Base-by-base conservation (phyloP, 1,140 invertebrate species). In the Dendrolimus kikuchii region DNA sequence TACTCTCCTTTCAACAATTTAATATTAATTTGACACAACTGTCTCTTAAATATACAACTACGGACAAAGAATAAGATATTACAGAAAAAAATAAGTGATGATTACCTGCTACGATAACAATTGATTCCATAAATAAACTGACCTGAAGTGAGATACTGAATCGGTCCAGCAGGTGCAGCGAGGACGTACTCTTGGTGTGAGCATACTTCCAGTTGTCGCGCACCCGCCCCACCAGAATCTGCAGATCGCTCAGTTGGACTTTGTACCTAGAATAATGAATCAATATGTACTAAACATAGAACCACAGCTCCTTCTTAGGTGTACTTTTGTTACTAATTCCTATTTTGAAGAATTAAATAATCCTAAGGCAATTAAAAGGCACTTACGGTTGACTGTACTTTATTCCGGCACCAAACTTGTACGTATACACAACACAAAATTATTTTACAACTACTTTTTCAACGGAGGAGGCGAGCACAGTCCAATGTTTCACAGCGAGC, bases 141-240 rank as follows among this genome's bases (percentile, higher is more conserved):
- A 92, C 89, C 76, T 94, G 93, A 4, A 98, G 71, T 5, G 93
- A 94, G 64, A 98, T 98, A 68, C 93, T 97, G 73, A 98, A 98
- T 66, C 95, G 90, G 75, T 99, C 96, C 10, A 99, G 80, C 7
- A 98, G 90, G 70, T 99, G 96, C 57, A 98, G 88, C 36, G 90
- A 92, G 0, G 95, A 95, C 6, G 93, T 94, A 7, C 93, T 93
- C 77, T 95, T 93, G 4, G 92, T 90, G 71, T 96, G 92, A 0
- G 95, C 95, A 71, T 95, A 93, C 64, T 94, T 93, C 94, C 95
- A 97, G 80, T 96, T 95, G 66, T 98, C 96, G 64, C 93, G 93
- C 4, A 94, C 93, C 72, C 93, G 92, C 1, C 95, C 95, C 39
- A 97, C 93, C 49, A 99, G 80, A 38, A 99, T 92, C 86, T 98